These are phyloP conservation scores for Prosapia bicincta DNA, from an alignment of 2,888 invertebrate genomes.

Conservation along the genomic window DNA sequence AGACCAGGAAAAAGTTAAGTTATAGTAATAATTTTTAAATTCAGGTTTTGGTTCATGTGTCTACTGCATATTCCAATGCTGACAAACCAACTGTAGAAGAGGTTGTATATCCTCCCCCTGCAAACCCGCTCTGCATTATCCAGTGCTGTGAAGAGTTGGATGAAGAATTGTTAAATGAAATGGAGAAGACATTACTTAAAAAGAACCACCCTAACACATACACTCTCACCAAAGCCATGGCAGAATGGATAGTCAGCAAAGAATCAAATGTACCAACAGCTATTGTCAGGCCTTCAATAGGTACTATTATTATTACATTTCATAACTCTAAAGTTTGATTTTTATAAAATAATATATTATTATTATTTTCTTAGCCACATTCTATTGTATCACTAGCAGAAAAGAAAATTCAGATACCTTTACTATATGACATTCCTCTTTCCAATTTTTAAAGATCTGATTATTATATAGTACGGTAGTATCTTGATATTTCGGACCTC, in stretches of 20 bases:
- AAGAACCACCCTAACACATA: slow-evolving; percentile 65
- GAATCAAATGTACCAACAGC: slow-evolving; percentile 60
- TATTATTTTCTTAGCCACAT: no score
- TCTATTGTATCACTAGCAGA: no score
- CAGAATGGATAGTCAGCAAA: slow-evolving; percentile 59
- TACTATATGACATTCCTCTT: no score
- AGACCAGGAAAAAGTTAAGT: neutral
- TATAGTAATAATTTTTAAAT: neutral
- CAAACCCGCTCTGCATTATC: slow-evolving; percentile 52
- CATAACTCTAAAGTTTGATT: no score
- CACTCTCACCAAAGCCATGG: slow-evolving; percentile 69
- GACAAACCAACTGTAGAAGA: slow-evolving; percentile 51
- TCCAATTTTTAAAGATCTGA: no score
- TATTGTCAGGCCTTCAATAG: slow-evolving; percentile 66
- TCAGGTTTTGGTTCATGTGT: slow-evolving; percentile 72
- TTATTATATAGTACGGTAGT: no score
- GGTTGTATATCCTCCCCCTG: slow-evolving; percentile 51
- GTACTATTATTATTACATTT: no score
- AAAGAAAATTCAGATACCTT: no score
- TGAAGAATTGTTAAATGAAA: slow-evolving; percentile 48
- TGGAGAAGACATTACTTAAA: slow-evolving; percentile 44
- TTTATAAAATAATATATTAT: no score
- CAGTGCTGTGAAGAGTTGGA: slow-evolving; percentile 50
- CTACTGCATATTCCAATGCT: slow-evolving; percentile 77
- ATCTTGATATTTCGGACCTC: no score